phyloP scores from a whole-genome alignment of 2,888 invertebrate genomes.

The Andrena camellia region DNA sequence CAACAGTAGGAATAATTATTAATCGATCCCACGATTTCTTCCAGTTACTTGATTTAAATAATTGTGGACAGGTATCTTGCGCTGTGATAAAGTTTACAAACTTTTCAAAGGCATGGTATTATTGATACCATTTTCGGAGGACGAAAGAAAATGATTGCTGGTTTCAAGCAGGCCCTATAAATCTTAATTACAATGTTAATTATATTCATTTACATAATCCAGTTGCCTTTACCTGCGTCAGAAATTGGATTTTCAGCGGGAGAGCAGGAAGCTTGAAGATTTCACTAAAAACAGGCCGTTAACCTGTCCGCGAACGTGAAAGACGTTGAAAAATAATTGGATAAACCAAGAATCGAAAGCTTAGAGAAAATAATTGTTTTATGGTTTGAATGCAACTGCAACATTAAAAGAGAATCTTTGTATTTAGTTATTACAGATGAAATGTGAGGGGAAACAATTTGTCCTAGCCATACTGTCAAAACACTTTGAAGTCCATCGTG shows the following conservation, averaged over 20 bases:
- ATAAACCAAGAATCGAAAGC: too few species aligned
- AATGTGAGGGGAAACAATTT: too few species aligned
- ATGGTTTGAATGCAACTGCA: too few species aligned
- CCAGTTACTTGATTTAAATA: not conserved
- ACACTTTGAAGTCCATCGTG: too few species aligned
- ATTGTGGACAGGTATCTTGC: not conserved
- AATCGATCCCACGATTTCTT: too few species aligned
- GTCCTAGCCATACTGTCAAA: too few species aligned
- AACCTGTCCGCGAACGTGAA: not conserved
- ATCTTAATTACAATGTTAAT: conserved; percentile 31
- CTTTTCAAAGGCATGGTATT: not conserved
- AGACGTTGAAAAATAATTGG: not conserved
- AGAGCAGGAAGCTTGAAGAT: not conserved
- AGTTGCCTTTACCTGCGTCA: conserved; percentile 14
- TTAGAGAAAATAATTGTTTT: not conserved
- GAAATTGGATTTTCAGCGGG: conserved; percentile 14
- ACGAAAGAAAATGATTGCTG: not conserved
- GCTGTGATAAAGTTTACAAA: not conserved
- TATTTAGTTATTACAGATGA: too few species aligned
- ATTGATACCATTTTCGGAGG: not conserved
- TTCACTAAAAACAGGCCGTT: not conserved
- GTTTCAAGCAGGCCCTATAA: not conserved
- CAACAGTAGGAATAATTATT: too few species aligned
- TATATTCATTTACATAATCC: conserved; percentile 41
- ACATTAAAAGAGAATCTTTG: too few species aligned